These are phyloP conservation scores for Aphrocallistes beatrix DNA, from an alignment of 37 sponge, comb jelly and placozoan genomes.

Conservation along the genomic window DNA sequence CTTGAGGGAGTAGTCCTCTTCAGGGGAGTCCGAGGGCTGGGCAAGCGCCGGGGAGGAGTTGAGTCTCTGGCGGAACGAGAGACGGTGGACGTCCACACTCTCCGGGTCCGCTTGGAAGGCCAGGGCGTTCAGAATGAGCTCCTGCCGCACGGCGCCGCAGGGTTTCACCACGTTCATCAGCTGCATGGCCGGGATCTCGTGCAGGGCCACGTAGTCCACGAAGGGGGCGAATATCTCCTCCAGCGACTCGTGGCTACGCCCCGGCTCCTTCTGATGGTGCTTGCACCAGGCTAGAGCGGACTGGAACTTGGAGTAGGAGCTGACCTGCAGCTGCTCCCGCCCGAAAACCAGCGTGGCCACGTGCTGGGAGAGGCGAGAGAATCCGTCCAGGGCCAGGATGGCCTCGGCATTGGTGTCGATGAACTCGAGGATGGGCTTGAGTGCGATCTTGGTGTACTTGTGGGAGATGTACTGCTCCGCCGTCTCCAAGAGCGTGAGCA, in stretches of 20 bases:
- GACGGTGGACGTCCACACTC: constrained; percentile 44
- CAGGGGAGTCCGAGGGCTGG: not conserved
- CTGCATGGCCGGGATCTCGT: constrained; percentile 56
- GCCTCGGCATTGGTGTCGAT: constrained; percentile 73
- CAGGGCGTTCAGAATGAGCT: constrained; percentile 67
- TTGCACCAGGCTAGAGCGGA: constrained; percentile 61
- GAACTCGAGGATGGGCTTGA: constrained; percentile 81
- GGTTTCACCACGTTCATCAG: constrained; percentile 83
- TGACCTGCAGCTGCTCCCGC: constrained; percentile 62
- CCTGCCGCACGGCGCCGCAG: constrained; percentile 52
- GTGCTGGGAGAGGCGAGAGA: constrained; percentile 67
- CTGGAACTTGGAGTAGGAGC: constrained; percentile 65
- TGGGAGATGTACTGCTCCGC: constrained; percentile 90
- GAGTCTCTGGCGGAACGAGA: constrained; percentile 16
- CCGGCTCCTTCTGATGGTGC: not conserved
- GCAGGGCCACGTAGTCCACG: constrained; percentile 58
- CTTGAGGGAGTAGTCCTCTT: not conserved
- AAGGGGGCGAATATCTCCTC: constrained; percentile 67
- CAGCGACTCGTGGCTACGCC: constrained; percentile 23
- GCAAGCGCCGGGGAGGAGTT: not conserved
- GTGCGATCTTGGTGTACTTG: constrained; percentile 68
- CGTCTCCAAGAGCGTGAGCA: constrained; percentile 56
- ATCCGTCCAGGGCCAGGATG: constrained; percentile 48
- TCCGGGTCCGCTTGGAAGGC: constrained; percentile 88
- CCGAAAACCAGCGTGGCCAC: constrained; percentile 71